These are phyloP conservation scores for Nesoenas mayeri DNA, from an alignment of 2,113 vertebrate species.

Conservation along the genomic window DNA sequence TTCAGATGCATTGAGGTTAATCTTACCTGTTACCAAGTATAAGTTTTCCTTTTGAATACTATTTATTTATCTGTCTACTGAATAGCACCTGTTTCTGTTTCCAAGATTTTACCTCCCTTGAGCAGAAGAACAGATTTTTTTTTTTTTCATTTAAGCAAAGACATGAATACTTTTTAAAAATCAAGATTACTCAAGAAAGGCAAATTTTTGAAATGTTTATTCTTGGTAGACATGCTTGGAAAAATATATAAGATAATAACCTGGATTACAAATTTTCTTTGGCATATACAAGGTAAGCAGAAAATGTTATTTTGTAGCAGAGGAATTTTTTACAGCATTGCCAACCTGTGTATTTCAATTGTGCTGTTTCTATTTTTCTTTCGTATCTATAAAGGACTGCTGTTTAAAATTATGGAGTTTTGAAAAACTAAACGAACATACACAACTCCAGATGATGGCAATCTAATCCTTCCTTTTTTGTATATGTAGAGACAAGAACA, in stretches of 20 bases:
- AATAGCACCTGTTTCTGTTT: background rate
- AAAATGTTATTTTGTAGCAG: background rate
- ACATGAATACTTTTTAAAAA: background rate
- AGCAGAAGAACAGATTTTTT: background rate
- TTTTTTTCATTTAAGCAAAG: background rate
- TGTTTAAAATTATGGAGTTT: background rate
- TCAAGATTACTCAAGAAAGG: background rate
- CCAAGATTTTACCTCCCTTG: background rate
- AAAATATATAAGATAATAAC: background rate
- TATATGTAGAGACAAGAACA: background rate
- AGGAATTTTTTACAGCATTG: background rate
- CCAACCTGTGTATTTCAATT: background rate
- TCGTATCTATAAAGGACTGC: background rate
- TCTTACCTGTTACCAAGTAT: rapidly evolving
- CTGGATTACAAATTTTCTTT: background rate
- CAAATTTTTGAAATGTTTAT: background rate
- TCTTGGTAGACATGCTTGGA: background rate
- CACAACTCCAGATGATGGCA: background rate
- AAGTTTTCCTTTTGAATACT: background rate
- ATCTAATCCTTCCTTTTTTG: background rate
- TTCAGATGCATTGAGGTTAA: background rate
- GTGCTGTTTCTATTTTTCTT: background rate
- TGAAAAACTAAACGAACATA: background rate
- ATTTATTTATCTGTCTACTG: background rate
- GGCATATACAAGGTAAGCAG: background rate